Evolutionary conservation across 2,797 vertebrate species (phyloP).

Genomic region (Enteromius viviparus): DNA sequence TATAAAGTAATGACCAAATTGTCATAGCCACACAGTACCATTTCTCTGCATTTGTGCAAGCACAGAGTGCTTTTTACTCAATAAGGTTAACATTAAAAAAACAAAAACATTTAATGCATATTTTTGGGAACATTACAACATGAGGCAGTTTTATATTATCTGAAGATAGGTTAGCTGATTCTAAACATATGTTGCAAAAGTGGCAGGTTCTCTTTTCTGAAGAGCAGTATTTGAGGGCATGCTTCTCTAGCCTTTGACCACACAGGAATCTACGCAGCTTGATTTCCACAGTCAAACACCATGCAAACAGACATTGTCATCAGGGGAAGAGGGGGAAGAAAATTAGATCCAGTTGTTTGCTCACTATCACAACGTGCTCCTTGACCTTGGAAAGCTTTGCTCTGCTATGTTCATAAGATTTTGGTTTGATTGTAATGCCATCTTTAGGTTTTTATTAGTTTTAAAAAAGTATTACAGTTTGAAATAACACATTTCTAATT

Average conservation of each 20-base stretch:
- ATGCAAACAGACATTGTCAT: constrained; percentile 8
- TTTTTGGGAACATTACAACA: constrained; percentile 11
- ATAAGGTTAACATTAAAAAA: neutral
- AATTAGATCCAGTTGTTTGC: constrained; percentile 12
- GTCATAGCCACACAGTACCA: neutral
- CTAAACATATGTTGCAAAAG: neutral
- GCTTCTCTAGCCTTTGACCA: neutral
- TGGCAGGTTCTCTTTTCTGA: constrained; percentile 7
- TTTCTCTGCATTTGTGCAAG: constrained; percentile 6
- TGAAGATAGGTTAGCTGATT: neutral
- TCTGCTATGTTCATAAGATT: neutral
- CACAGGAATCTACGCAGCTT: neutral
- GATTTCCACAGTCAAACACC: constrained; percentile 25
- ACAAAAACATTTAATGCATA: neutral
- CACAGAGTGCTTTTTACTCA: constrained; percentile 2
- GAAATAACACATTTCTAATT: too few relatives aligned
- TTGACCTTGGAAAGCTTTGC: neutral
- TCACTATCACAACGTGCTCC: neutral
- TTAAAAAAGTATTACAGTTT: too few relatives aligned
- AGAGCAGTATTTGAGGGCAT: neutral
- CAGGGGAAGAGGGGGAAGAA: neutral
- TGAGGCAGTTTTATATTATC: neutral
- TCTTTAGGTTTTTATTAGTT: neutral
- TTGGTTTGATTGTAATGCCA: neutral
- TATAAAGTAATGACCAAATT: constrained; percentile 1